These are phyloP conservation scores for Pogoniulus pusillus DNA, from an alignment of 2,797 vertebrate species.

Conservation along the genomic window DNA sequence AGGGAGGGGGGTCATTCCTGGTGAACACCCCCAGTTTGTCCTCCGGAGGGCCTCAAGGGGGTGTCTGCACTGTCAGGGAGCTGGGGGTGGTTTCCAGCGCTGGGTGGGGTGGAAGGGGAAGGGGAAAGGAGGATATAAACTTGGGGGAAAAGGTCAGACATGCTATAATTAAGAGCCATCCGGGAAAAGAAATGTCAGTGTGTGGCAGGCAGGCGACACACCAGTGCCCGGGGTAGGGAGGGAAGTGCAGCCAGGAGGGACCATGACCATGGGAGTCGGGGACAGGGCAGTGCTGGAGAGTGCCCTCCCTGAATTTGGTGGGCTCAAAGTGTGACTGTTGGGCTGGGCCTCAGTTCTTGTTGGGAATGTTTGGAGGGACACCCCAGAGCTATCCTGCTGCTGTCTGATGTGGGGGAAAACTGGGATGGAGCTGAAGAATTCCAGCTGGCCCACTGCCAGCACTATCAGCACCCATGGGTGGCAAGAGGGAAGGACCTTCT, in stretches of 20 bases:
- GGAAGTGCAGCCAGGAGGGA: not conserved
- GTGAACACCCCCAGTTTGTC: not conserved
- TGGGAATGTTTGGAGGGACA: accelerated
- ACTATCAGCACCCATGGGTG: not conserved
- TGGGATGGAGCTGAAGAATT: not conserved
- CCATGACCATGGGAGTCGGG: accelerated
- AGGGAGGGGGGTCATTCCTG: not conserved
- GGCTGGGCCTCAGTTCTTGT: not conserved
- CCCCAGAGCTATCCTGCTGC: not conserved
- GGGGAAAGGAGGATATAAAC: slow-evolving; percentile 8
- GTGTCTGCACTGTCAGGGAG: not conserved
- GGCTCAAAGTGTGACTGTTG: accelerated
- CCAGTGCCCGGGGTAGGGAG: not conserved
- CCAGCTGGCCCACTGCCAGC: not conserved
- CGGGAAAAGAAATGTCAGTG: slow-evolving; percentile 45
- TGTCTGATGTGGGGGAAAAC: not conserved
- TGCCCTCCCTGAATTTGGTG: not conserved
- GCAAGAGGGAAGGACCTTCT: not conserved
- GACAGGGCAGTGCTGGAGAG: not conserved
- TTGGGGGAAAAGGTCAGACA: slow-evolving; percentile 16
- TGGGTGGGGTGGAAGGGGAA: slow-evolving; percentile 4
- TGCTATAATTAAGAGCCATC: slow-evolving; percentile 66
- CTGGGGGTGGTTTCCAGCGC: not conserved
- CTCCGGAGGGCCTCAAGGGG: not conserved
- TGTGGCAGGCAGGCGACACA: not conserved